Evolutionary conservation across 2,888 invertebrate genomes (phyloP).

Genomic region (Gastracanthus pulcherrimus): DNA sequence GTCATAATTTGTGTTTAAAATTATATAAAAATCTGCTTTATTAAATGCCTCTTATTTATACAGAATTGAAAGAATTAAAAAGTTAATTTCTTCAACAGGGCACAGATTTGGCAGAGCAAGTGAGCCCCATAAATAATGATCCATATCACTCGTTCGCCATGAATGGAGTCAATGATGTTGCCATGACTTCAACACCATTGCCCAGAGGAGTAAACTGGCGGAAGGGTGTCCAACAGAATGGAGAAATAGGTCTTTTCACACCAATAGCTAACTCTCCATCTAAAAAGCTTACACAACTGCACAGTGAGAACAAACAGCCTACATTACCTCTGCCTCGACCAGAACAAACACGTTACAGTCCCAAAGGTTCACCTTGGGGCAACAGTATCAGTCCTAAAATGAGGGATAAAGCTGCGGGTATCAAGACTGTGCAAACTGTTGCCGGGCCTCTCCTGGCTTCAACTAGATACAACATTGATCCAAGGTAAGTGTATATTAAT

Average conservation of each 20-base stretch:
- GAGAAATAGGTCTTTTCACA: constrained; percentile 55
- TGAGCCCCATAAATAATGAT: constrained; percentile 35
- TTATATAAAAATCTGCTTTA: no score
- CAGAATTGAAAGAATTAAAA: no score
- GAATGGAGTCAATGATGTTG: constrained; percentile 44
- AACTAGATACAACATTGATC: constrained; percentile 77
- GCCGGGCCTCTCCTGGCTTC: constrained; percentile 78
- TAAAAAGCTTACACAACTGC: constrained; percentile 53
- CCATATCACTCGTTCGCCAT: constrained; percentile 40
- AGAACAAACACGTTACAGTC: constrained; percentile 64
- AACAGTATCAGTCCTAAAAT: constrained; percentile 69
- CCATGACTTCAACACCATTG: constrained; percentile 67
- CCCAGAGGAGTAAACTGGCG: constrained; percentile 48
- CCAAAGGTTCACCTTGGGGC: constrained; percentile 70
- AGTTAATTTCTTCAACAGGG: constrained; percentile 31
- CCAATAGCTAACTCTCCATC: constrained; percentile 19
- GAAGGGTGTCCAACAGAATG: constrained; percentile 62
- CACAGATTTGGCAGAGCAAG: constrained; percentile 30
- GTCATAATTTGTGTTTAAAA: no score
- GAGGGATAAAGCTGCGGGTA: constrained; percentile 63
- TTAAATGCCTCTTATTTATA: no score
- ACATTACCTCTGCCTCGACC: constrained; percentile 31
- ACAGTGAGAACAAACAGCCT: constrained; percentile 58
- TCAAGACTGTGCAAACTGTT: constrained; percentile 72
- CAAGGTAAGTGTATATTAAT: constrained; percentile 72